Percentiles rank a stretch among this genome's conserved stretches.
These are phyloP conservation scores for Ganaspis brasiliensis DNA, from an alignment of 2,888 invertebrate species.

Conservation along the genomic window DNA sequence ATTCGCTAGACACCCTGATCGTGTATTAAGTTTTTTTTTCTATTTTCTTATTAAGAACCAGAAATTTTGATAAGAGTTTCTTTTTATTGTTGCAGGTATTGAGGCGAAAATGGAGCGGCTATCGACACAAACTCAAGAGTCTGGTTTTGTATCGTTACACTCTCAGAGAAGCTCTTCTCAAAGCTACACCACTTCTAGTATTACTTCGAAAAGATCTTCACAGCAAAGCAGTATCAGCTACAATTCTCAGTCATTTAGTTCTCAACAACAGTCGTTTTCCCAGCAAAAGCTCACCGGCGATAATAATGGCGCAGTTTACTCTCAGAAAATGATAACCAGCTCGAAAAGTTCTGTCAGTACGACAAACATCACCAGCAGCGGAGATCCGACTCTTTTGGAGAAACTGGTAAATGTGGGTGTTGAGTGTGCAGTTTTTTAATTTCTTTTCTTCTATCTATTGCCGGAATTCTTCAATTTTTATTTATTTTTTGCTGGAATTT, in stretches of 20 bases:
- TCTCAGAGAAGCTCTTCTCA: constrained; percentile 85
- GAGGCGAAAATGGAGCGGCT: constrained; percentile 79
- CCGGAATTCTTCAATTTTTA: not conserved
- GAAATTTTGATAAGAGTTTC: constrained; percentile 51
- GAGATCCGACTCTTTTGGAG: constrained; percentile 73
- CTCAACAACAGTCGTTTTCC: constrained; percentile 75
- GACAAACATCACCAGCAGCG: constrained; percentile 69
- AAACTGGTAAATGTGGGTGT: constrained; percentile 78
- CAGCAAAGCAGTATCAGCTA: constrained; percentile 83
- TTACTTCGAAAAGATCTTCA: constrained; percentile 84
- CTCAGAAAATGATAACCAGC: constrained; percentile 73
- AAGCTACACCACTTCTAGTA: constrained; percentile 79
- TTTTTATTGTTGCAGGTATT: constrained; percentile 68
- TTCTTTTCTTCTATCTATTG: constrained; percentile 31
- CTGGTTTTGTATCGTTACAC: constrained; percentile 85
- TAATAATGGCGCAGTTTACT: constrained; percentile 74
- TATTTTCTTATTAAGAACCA: not conserved
- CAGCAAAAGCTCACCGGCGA: constrained; percentile 75
- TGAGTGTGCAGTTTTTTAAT: constrained; percentile 61
- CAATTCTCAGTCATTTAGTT: constrained; percentile 75
- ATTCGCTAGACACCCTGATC: too few species aligned
- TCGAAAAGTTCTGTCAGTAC: constrained; percentile 74
- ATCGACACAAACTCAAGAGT: constrained; percentile 81
- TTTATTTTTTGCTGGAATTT: not conserved
- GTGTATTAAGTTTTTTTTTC: not conserved